Conservation (phyloP, 2,113 vertebrate species). For the Myrmophylax atrothorax region DNA sequence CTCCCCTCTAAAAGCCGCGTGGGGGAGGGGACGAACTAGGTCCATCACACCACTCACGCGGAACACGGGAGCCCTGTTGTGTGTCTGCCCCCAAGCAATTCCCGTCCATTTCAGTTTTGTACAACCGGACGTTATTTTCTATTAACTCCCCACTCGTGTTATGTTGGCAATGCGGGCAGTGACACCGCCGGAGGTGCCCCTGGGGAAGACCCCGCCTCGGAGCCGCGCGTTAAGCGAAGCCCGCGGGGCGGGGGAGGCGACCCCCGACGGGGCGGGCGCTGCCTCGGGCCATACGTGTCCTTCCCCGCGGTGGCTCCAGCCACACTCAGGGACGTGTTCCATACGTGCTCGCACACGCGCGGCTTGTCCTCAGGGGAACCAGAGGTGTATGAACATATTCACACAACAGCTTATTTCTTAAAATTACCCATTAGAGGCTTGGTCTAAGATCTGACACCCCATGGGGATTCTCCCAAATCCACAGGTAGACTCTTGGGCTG, state of each 20-base stretch:
- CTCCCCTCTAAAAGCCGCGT: not conserved
- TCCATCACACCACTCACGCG: not conserved
- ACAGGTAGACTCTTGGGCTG: not conserved
- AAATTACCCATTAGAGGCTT: not conserved
- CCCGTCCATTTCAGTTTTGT: not conserved
- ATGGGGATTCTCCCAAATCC: not conserved
- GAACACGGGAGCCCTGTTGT: not conserved
- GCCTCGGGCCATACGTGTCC: not conserved
- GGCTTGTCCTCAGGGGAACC: not conserved
- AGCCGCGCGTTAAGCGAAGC: not conserved
- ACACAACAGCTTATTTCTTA: not conserved
- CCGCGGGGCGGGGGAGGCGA: not conserved
- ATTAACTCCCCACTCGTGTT: not conserved
- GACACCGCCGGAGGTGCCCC: not conserved
- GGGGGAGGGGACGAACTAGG: not conserved
- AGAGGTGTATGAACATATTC: not conserved
- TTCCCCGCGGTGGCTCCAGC: accelerated
- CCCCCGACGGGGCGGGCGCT: not conserved
- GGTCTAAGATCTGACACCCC: not conserved
- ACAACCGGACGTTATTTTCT: not conserved
- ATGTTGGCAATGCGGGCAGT: not conserved
- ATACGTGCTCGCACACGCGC: accelerated
- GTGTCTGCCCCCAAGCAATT: not conserved
- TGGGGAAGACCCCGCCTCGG: not conserved
- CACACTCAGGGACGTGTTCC: not conserved